Evolutionary conservation across 2,797 vertebrate genomes (phyloP), one percentile per base, ranked within the genome.

Genomic region (Strix occidentalis): DNA sequence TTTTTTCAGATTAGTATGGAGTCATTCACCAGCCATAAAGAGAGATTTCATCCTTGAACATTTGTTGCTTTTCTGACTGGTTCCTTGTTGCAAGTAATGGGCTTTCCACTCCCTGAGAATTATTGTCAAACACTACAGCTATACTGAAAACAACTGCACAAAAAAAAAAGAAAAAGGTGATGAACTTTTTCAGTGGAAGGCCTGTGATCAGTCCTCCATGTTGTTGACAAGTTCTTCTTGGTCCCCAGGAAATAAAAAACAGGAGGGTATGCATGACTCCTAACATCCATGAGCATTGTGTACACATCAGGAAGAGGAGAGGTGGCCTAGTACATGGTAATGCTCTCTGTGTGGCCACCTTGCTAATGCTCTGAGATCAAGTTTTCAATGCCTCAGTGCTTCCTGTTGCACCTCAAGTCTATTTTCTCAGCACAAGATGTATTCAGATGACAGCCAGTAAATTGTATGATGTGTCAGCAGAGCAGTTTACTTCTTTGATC

Each of bases 141-240:
- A 61, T 43, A 95, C 70, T 90, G 85, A 93, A 97, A 94, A 89
- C 74, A 97, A 72, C 31, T 24, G 12, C 53, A 83, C 53, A 28
- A 28, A 53, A 17, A 45, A 57, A 77, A 91, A 96, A 78, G 89
- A 96, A 78, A 85, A 95, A 89, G 31, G 91, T 29, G 39, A 88
- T 92, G 85, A 94, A 79, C 45, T 77, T 92, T 92, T 96, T 91
- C 77, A 96, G 54, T 90, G 83, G 70, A 91, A 95, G 51, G 37
- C 57, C 84, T 72, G 60, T 95, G 87, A 93, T 95, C 78, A 61
- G 84, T 89, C 75, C 87, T 95, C 83, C 50, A 39, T 76, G 57
- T 81, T 75, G 78, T 37, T 91, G 74, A 85, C 75, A 90, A 91
- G 63, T 74, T 95, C 83, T 70, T 63, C 58, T 71, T 28, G 53